Conservation (phyloP, 23 tunicate genomes). For the Styela clava region DNA sequence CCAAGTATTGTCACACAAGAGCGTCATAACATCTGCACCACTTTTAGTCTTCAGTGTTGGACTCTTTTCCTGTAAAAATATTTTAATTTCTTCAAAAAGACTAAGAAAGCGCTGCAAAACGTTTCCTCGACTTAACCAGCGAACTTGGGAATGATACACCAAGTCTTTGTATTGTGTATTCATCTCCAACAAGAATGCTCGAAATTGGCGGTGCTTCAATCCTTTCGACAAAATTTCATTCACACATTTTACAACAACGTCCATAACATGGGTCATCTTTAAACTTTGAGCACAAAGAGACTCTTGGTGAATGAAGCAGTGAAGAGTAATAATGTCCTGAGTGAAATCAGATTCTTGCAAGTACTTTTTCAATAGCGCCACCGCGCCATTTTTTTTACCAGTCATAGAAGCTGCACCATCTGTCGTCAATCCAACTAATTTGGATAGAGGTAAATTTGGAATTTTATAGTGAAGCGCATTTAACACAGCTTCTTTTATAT, state of each 20-base stretch:
- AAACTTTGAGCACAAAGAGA: neutral
- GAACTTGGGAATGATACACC: constrained; percentile 38
- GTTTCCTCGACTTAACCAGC: constrained; percentile 49
- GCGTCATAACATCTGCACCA: too few relatives aligned
- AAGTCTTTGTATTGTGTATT: constrained; percentile 29
- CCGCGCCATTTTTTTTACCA: too few relatives aligned
- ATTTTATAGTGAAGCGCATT: constrained; percentile 37
- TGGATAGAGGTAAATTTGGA: constrained; percentile 18
- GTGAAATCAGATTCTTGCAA: constrained; percentile 40
- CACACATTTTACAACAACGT: constrained; percentile 38
- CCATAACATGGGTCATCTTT: constrained; percentile 40
- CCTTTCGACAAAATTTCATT: constrained; percentile 41
- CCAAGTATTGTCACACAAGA: too few relatives aligned
- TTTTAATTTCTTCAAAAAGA: constrained; percentile 27
- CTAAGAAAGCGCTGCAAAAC: constrained; percentile 34
- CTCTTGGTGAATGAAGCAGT: neutral
- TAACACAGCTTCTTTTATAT: constrained; percentile 28
- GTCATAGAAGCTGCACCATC: constrained; percentile 43
- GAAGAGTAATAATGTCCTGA: constrained; percentile 29
- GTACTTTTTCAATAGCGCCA: constrained; percentile 26
- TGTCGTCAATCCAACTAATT: constrained; percentile 40
- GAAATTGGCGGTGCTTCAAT: constrained; percentile 43
- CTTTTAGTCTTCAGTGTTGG: too few relatives aligned
- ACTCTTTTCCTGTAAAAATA: too few relatives aligned
- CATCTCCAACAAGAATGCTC: neutral